These are phyloP conservation scores for Phocoena sinus DNA, from an alignment of 2,113 vertebrate species.

Conservation along the genomic window DNA sequence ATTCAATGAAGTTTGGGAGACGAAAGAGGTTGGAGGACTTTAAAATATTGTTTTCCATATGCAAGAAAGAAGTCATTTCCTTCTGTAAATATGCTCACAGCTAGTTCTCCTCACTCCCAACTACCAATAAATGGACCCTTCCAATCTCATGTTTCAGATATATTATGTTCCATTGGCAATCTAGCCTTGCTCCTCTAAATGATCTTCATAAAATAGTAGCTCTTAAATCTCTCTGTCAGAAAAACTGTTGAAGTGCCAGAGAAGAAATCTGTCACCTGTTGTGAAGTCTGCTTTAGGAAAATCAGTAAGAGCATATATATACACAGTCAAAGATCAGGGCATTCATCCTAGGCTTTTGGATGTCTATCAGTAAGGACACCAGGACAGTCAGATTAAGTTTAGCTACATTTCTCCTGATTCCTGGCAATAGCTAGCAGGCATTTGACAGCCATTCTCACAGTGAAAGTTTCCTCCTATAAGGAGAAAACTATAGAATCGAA, in stretches of 20 bases:
- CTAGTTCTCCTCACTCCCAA: background rate
- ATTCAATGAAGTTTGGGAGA: background rate
- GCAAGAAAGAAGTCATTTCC: conserved; percentile 17
- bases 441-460: conserved; percentile 60
- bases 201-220: conserved; percentile 66
- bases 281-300: conserved; percentile 72
- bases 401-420: conserved; percentile 70
- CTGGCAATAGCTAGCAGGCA: conserved; percentile 68
- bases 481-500: background rate
- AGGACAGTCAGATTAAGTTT: conserved; percentile 72
- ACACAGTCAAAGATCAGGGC: conserved; percentile 79
- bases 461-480: conserved; percentile 8
- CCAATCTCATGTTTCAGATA: conserved; percentile 35
- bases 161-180: conserved; percentile 41
- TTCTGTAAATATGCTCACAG: background rate
- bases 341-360: conserved; percentile 66
- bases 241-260: conserved; percentile 63
- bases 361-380: conserved; percentile 71
- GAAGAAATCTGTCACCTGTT: conserved; percentile 67
- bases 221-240: conserved; percentile 76
- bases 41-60: background rate
- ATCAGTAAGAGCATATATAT: conserved; percentile 74
- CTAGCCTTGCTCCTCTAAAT: conserved; percentile 26
- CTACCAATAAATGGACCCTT: background rate
- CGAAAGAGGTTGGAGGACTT: background rate